Base-by-base conservation (phyloP, 37 sponge, comb jelly and placozoan species). In the Aplysina aerophoba region DNA sequence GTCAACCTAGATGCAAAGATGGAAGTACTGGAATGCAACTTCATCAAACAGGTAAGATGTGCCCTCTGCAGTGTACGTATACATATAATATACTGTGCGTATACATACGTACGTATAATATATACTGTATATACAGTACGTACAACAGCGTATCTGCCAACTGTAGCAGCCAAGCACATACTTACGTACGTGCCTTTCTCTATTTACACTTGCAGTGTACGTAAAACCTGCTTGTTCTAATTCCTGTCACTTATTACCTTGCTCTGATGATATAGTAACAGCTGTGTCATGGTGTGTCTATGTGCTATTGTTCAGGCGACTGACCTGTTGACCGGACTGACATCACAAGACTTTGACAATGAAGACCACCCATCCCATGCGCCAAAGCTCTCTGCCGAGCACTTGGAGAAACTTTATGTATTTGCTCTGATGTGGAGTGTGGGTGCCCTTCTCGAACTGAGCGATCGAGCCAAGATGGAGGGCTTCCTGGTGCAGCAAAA, bases 401-500 rank as follows among this genome's bases (percentile, higher is more conserved):
- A 91, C 68, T 85, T 98, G 69, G 92, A 92, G 80, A 84, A 90
- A n/a, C 84, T 96, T 25, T 98, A 92, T 53, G 64, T 95, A 1
- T 98, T 98, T 87, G 85, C 95, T 27, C 57, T 98, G n/a, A 98
- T 98, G 99, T 98, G 99, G 99, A 96, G 99, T 84, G 83, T 98
- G 34, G 99, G 99, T 15, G 97, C 97, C 22, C 71, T 96, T 0
- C 85, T 96, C 75, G 99, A 98, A 85, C 80, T 98, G 53, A 92
- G 94, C 0, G 95, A 94, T 62, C 79, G 99, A 83, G 88, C 92
- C 37, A 96, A 94, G 84, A 82, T 98, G 90, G 92, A 98, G 81
- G 87, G 68, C 28, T 96, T 91, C 84, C 58, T 98, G 31, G 17
- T 40, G 19, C 71, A 91, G 35, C 60, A 86, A 85, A 82, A 83